Evolutionary conservation across 2,888 invertebrate genomes (phyloP), one percentile per base, ranked within the genome.

Genomic region (Oscheius sp.): DNA sequence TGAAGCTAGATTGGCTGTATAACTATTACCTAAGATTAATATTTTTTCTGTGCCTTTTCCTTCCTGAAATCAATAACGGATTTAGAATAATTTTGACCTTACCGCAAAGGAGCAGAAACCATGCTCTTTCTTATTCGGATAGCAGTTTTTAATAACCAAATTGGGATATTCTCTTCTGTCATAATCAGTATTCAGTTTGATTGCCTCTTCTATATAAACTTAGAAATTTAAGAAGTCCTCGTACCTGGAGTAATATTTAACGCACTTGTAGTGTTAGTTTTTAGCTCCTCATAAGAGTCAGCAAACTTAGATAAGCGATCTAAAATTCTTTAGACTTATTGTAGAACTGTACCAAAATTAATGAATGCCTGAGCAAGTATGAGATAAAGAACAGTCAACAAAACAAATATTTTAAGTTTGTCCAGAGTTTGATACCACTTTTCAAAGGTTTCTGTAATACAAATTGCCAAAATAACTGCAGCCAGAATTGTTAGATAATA

Each of bases 1-100:
- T 8, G 63, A 31, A 1, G 53, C 73, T 10, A 73, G 33, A 53
- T 76, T 76, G 8, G 73, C 50, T n/a, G 72, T 65, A 53, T 71
- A 70, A 57, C 76, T 76, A 48, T 76, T 76, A 25, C 76, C 76
- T 1, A 76, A 63, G 15, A 76, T 27, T 12, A 71, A 61, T 2
- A 73, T 65, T 8, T 34, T 68, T 52, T 70, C 42, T 20, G 70
- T 57, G 12, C 76, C 76, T n/a, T 53, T 68, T 31, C 46, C 48
- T 27, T n/a, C 15, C 55, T 65, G 27, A 64, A 64, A 2, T 1
- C 12, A 1, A 17, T 10, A 20, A 1, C 17, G 15, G 46, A 17
- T 27, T 45, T 25, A 15, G 10, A 29, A 29, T 15, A n/a, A 12
- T 6, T 6, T 2, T 17, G 42, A 31, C 42, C 42, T 15, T 4